Evolutionary conservation across 2,888 invertebrate species (phyloP).

Genomic region (Sinohyriopsis cumingii): DNA sequence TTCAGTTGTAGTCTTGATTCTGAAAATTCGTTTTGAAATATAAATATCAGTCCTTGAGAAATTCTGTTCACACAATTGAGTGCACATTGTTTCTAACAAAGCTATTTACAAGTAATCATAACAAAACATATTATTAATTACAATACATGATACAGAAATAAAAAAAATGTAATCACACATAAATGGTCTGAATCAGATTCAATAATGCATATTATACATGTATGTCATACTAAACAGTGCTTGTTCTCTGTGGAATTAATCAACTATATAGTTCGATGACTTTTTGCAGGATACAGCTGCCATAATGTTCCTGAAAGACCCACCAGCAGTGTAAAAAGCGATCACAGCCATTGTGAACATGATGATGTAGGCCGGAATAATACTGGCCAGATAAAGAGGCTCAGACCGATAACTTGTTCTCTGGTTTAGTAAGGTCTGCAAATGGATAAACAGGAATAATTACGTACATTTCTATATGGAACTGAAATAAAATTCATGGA

Average conservation of each 20-base stretch:
- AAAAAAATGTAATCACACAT: too few species aligned
- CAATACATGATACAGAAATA: too few species aligned
- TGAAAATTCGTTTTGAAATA: too few species aligned
- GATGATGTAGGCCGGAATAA: constrained; percentile 62
- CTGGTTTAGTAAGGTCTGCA: constrained; percentile 68
- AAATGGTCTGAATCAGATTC: too few species aligned
- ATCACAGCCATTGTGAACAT: constrained; percentile 54
- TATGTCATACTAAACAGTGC: too few species aligned
- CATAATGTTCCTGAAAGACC: constrained; percentile 55
- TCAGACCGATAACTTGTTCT: constrained; percentile 33
- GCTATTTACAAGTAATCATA: too few species aligned
- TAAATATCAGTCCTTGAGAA: too few species aligned
- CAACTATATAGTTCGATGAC: constrained; percentile 14
- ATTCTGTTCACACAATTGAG: too few species aligned
- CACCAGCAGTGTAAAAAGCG: constrained; percentile 65
- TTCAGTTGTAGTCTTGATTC: too few species aligned
- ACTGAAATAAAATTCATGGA: neutral
- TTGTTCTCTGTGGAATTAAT: constrained; percentile 6
- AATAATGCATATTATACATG: too few species aligned
- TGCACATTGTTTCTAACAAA: too few species aligned
- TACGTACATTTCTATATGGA: neutral
- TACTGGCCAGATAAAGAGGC: constrained; percentile 57
- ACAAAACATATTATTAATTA: too few species aligned
- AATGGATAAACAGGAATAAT: constrained; percentile 13
- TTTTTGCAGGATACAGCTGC: constrained; percentile 13